Evolutionary conservation across 2,888 invertebrate species (phyloP), one percentile per base, ranked within the genome.

Genomic region (Zygothrica quintamaculata): DNA sequence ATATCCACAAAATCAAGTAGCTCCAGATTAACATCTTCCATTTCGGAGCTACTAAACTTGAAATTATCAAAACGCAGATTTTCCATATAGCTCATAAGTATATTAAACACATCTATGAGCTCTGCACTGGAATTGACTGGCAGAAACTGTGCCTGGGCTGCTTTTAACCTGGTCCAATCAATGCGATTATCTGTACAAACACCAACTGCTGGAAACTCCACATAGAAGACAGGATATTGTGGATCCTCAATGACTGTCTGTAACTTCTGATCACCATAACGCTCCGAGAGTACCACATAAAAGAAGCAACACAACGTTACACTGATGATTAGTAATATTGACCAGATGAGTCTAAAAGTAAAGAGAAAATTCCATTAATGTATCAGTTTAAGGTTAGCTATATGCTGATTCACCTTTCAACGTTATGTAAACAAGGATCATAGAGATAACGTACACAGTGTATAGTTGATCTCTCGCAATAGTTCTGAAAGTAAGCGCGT

Each of bases 201-300:
- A 1, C 75, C 90, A 1, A 91, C 81, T 1, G 91, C 90, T 4
- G 91, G 91, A 65, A 89, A 91, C 0, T 76, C 60, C 1, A 91
- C 87, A 44, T 88, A 75, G 48, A 88, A 88, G 0, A 91, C 88
- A 0, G 91, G 90, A 73, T 80, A 90, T 47, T 90, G 89, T 0
- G 90, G 88, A 65, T 90, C 82, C 42, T 90, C 89, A 22, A 91
- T 89, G 1, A 90, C 90, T 0, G 90, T 91, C 31, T 89, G 77
- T 8, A 90, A 50, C n/a, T 88, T 79, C 48, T 88, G 82, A 0
- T 79, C 67, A 4, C 74, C 81, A 48, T 77, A 90, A 5, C 88
- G 84, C 9, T 87, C 72, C 1, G 88, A 76, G 1, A 90, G 69
- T 1, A 85, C 36, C 5, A 85, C 13, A 16, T 84, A 89, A 0